Evolutionary conservation across 2,888 invertebrate species (phyloP), one percentile per base, ranked within the genome.

Genomic region (Perithous albicinctus): DNA sequence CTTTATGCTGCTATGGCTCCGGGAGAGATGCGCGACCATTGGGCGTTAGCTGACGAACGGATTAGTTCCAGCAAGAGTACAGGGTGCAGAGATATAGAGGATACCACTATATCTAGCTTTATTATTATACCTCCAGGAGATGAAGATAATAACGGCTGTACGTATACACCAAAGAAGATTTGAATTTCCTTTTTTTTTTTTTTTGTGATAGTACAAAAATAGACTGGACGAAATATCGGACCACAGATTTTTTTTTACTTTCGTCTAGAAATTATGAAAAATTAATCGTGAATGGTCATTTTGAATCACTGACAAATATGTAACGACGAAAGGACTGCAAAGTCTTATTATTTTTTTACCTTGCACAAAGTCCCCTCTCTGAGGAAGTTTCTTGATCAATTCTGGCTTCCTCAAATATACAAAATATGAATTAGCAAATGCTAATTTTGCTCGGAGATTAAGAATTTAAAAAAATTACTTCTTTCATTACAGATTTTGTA

Each of bases 31-130:
- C 67, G 59, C 67, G 59, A 48, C 35, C 56, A 66, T 59, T 46
- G 72, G 72, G 72, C 73, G 73, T 67, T 67, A 59, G 29, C 48
- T 35, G 56, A 66, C 20, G 56, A 38, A 61, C 12, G 78, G 78
- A 67, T 73, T 73, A 78, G 66, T 67, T 59, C 23, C 59, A 18
- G 26, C 43, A 35, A 41, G 38, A 43, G 29, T 78, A 15, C 59
- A 56, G 12, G 54, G 23, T 32, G 54, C 15, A 2, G 26, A 26
- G 43, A 43, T 43, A 43, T 43, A n/a, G 8, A 48, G 48, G 20
- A 20, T 48, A 20, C 48, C 20, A 10, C 23, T 48, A 8, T 48
- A 20, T 48, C 48, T 48, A 7, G 48, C 48, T 23, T 48, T 48
- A 48, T 48, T 48, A 48, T 48, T 23, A 23, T 48, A 18, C 20